Base-by-base conservation (phyloP, 2,797 vertebrate genomes). In the Sebastes oblongus region DNA sequence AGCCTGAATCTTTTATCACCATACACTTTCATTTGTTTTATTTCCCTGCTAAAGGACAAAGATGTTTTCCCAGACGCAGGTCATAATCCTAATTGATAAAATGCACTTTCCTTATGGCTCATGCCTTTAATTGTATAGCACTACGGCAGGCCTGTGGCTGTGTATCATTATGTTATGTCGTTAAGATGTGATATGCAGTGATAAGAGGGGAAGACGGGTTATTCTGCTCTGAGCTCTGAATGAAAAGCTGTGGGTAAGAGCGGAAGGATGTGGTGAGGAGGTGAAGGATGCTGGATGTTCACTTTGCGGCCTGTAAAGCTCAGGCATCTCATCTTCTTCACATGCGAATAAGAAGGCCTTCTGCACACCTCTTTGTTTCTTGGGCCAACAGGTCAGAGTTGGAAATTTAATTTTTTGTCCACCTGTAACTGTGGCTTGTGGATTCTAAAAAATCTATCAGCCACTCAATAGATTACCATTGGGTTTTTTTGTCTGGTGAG, bases 111-210 rank as follows among this genome's bases (percentile, higher is more conserved):
- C 61, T 88, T 56, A 82, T 78, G 66, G 66, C 73, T 72, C 65
- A 73, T 86, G 75, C 34, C 73, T 78, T 66, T 81, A 82, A 87
- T 78, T 80, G 66, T 64, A 29, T 24, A 13, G 24, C 20, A 36
- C 25, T 32, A 52, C 10, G 13, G 56, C 36, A 60, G 88, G 85
- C 74, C 83, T 34, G 55, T 65, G 88, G 89, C 83, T 73, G 83
- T 77, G 52, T 58, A 11, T 82, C 74, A 66, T 89, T 83, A 81
- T 77, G 65, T 83, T 88, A 93, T 71, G 61, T 62, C 67, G 75
- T 86, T 78, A 73, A 84, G 88, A 88, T 83, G 83, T 86, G 77
- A 91, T 89, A 32, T 80, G 77, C 83, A 82, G 87, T 83, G 91
- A 89, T 90, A 67, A 82, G 86, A 60, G 60, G 62, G 65, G 80